Conservation (phyloP, 2,888 invertebrate genomes). For the Zhuqinia jingwanae region DNA sequence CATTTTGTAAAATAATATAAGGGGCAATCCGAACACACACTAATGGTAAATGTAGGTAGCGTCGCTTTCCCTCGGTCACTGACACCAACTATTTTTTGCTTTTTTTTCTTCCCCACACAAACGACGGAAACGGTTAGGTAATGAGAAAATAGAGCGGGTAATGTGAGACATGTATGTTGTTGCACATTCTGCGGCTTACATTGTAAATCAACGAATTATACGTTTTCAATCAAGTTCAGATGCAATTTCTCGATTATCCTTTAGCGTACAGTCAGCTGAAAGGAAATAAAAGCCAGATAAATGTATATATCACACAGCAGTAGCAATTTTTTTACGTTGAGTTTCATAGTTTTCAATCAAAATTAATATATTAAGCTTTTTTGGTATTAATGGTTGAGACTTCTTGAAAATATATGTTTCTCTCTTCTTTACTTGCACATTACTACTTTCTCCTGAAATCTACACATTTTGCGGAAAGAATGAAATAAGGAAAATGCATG, state of each 20-base stretch:
- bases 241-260: background rate
- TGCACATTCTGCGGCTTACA: background rate
- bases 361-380: slow-evolving; percentile 16
- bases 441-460: slow-evolving; percentile 1
- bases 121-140: background rate
- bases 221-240: too few relatives aligned
- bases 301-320: background rate
- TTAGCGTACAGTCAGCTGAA: background rate
- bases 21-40: background rate
- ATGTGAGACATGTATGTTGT: background rate
- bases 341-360: slow-evolving; percentile 45
- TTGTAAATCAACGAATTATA: too few relatives aligned
- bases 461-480: background rate
- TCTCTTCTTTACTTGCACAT: background rate
- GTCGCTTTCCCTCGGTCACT: background rate
- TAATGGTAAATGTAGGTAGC: background rate
- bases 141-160: background rate
- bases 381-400: slow-evolving; percentile 17
- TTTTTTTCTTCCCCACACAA: background rate
- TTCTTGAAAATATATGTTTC: background rate
- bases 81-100: background rate
- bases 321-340: slow-evolving; percentile 35
- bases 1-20: slow-evolving; percentile 12
- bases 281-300: background rate
- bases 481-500: background rate